Evolutionary conservation across 1,140 invertebrate genomes (phyloP), one percentile per base, ranked within the genome.

Genomic region (Choristoneura fumiferana): DNA sequence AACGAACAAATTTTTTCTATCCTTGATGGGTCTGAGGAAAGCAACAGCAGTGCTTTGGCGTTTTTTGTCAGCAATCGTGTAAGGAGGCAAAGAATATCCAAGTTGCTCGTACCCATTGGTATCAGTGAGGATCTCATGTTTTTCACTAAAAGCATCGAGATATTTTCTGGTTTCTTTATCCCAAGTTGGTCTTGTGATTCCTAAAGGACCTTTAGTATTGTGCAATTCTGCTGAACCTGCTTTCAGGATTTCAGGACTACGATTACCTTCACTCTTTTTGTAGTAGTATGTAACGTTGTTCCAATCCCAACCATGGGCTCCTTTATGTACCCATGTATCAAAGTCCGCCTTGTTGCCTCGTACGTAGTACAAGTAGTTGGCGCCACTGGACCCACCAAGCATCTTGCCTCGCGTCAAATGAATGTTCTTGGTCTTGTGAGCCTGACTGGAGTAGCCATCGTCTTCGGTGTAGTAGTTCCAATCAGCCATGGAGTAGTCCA

Each of bases 301-400:
- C 81, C 96, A 98, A 1, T 94, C 94, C 98, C 98, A 99, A 1
- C 95, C 94, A 0, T 91, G 77, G 73, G 97, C 96, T 0, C 97
- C 97, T 12, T 93, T 58, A 33, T 92, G 88, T 37, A 94, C 94
- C 98, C 98, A 99, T 8, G 93, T 80, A 67, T 98, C 94, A 69
- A 97, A 99, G 73, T 99, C 97, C 8, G 91, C 81, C 61, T 88
- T 91, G 81, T 93, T 91, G 36, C 95, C 97, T 63, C 97, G 89
- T 0, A 97, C 95, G 78, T 98, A 98, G 0, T 97, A 91, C 97
- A 99, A 98, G 65, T 97, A 98, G 76, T 99, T 98, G 0, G 98
- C 83, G 0, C 95, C 94, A 34, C 94, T 96, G 0, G 95, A 96
- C 0, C 98, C 97, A 5, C 97, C 97, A 0, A 97, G 76, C 0